Evolutionary conservation across 1,140 invertebrate genomes (phyloP).

Genomic region (Hyles vespertilio): DNA sequence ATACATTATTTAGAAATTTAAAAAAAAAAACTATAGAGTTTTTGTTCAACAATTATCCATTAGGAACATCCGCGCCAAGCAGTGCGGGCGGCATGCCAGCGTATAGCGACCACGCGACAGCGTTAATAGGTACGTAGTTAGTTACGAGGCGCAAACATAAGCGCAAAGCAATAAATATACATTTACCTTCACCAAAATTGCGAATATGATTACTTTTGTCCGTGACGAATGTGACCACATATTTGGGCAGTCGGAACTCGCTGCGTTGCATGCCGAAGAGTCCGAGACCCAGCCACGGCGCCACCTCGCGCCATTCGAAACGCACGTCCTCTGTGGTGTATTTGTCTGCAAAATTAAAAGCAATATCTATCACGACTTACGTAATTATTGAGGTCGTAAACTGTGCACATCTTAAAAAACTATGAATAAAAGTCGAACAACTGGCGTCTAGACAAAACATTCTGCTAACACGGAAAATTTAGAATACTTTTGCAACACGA

Average conservation of each 20-base stretch:
- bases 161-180: constrained; percentile 73
- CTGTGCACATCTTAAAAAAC: constrained; percentile 11
- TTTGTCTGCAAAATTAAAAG: constrained; percentile 70
- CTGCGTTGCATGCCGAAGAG: constrained; percentile 71
- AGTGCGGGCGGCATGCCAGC: constrained; percentile 49
- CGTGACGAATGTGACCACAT: constrained; percentile 77
- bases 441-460: constrained; percentile 26
- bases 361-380: neutral
- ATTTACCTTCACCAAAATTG: constrained; percentile 79
- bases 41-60: constrained; percentile 11
- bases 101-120: constrained; percentile 38
- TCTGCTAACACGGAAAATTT: constrained; percentile 12
- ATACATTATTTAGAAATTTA: constrained; percentile 2
- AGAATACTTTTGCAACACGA: constrained; percentile 9
- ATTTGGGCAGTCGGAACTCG: constrained; percentile 77
- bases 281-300: constrained; percentile 63
- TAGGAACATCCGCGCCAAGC: constrained; percentile 39
- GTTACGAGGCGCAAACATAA: constrained; percentile 56
- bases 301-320: constrained; percentile 76
- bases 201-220: constrained; percentile 77
- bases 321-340: constrained; percentile 76
- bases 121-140: constrained; percentile 47
- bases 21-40: constrained; percentile 1
- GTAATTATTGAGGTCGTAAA: constrained; percentile 4
- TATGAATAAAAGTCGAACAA: constrained; percentile 12